Evolutionary conservation across 2,113 vertebrate species (phyloP), one percentile per base, ranked within the genome.

Genomic region (Malurus melanocephalus): DNA sequence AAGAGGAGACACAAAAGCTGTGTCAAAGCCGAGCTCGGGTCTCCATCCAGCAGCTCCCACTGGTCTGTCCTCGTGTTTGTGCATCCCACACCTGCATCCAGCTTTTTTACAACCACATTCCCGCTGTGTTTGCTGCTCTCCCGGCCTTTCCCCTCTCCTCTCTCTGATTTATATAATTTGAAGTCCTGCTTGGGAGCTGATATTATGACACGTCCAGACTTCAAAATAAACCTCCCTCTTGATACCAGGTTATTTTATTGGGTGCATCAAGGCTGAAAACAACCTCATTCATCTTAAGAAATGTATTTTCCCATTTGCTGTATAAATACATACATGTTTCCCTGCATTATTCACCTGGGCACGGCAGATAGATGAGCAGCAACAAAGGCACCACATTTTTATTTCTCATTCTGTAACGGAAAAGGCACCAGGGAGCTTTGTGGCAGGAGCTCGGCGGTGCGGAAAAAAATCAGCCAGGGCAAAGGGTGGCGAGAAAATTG

Each of bases 161-260:
- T 62, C 87, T 80, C 88, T 95, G 96, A 95, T 96, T 95, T 88
- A 95, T 96, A 65, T 76, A 72, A 88, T 93, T 93, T 79, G 67
- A 92, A 94, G 92, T 90, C 95, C 95, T 97, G 80, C 51, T 91
- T 93, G 94, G 96, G 91, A 96, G 93, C 85, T 85, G 91, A 91
- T 96, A 87, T 93, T 94, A 94, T 88, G 92, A 96, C 90, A 95
- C 64, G 46, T 95, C 80, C 95, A 96, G 91, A 87, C 89, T 97
- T 95, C 87, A 93, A 92, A 96, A 97, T 96, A 96, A 97, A 97
- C 96, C 95, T 97, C 95, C 92, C 94, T 94, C 95, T 96, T 95
- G 91, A 95, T 97, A 93, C 93, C 17, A 5, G 92, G 88, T 96
- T 96, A 96, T 91, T 95, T 96, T 96, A 97, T 90, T 94, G 91